Base-by-base conservation (phyloP, 2,113 vertebrate genomes). In the Passerina amoena region DNA sequence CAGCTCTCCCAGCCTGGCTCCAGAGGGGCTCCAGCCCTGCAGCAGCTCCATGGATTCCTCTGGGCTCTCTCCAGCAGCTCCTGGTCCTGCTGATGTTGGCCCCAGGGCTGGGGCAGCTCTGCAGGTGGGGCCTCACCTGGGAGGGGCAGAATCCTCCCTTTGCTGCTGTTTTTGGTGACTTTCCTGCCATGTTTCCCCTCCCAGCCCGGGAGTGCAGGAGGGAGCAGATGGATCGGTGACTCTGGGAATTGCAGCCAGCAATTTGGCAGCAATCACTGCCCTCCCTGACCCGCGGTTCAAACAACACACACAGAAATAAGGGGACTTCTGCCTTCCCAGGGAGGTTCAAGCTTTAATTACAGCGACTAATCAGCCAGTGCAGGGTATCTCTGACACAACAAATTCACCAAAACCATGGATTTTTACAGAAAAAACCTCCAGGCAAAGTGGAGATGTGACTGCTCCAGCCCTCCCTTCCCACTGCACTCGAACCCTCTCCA, bases 21-120 rank as follows among this genome's bases (percentile, higher is more conserved):
- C 82, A 73, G 82, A 82, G 80, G n/a, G 50, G 40, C 69, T 84
- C 82, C 82, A 76, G 44, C 61, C 71, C 71, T 59, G 78, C 2
- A 38, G n/a, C 42, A 81, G 51, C 61, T 59, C 53, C 82, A 25
- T 0, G 0, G 48, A 1, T 9, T 50, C 24, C 48, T 50, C 24
- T 50, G 48, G 48, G 8, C 24, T 50, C 48, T 50, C 25, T 50
- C 48, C 1, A 38, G n/a, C 40, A 80, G 60, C 60, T 85, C 51
- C 82, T 42, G 1, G 0, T 25, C 4, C 42, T 10, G 1, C 12
- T 48, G 50, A 0, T 7, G 51, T 1, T 24, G n/a, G 22, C 28
- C 15, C 69, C 59, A 20, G 35, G 11, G 17, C 70, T 68, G 63
- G 72, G 12, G 63, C 51, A 76, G 82, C 61, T 50, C 83, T 51